Percentiles rank a stretch among this genome's conserved stretches.
phyloP scores from a whole-genome alignment of 2,888 invertebrate species.

The Bimastos eiseni region DNA sequence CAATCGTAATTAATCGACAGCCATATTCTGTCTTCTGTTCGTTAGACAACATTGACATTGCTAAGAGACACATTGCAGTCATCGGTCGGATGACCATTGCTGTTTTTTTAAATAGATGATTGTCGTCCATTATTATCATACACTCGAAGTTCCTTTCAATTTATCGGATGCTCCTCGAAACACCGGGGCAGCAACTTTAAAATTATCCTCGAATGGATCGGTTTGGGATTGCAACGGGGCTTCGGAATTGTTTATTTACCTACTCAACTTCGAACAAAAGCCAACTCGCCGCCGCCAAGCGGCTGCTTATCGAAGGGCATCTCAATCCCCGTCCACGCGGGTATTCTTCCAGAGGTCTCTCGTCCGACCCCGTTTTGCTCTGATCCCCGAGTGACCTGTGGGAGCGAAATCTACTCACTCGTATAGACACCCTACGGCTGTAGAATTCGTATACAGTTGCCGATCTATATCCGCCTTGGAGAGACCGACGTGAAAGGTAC shows the following conservation, averaged over 20 bases:
- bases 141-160: background rate
- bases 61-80: background rate
- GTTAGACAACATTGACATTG: background rate
- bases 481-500: background rate
- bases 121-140: background rate
- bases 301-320: background rate
- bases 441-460: background rate
- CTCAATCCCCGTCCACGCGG: background rate
- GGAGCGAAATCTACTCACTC: conserved; percentile 5
- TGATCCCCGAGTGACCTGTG: background rate
- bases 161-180: background rate
- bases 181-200: background rate
- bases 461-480: background rate
- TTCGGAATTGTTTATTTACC: conserved; percentile 6
- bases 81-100: background rate
- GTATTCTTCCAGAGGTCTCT: background rate
- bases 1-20: background rate
- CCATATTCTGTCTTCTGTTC: background rate
- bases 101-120: background rate
- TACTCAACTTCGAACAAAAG: background rate
- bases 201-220: background rate
- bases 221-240: background rate
- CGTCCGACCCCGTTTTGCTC: background rate
- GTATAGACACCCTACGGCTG: background rate
- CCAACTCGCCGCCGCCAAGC: no score